A percentile compares a stretch with the other conserved stretches of the same genome.
These are phyloP conservation scores for Pseudorasbora parva DNA, from an alignment of 2,113 vertebrate species.

Conservation along the genomic window DNA sequence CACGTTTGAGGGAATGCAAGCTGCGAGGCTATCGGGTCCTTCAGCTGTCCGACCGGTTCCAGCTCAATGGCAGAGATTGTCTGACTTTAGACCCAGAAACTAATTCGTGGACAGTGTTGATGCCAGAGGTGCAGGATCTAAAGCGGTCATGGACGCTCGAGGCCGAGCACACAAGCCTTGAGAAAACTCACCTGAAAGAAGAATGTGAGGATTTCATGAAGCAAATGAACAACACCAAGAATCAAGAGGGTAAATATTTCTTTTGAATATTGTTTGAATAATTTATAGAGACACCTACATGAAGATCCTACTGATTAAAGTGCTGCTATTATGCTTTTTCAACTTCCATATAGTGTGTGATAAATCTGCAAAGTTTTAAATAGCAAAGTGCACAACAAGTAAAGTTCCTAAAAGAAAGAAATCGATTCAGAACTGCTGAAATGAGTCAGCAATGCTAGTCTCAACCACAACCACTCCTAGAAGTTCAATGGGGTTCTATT, in stretches of 20 bases:
- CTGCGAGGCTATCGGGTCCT: slow-evolving; percentile 3
- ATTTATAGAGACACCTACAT: not conserved
- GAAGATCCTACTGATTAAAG: not conserved
- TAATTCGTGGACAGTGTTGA: slow-evolving; percentile 6
- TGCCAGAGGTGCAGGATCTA: slow-evolving; percentile 4
- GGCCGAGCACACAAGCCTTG: not conserved
- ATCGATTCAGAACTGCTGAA: too few species aligned
- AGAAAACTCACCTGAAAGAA: slow-evolving; percentile 4
- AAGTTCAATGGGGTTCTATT: too few species aligned
- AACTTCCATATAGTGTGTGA: too few species aligned
- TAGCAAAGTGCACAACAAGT: too few species aligned
- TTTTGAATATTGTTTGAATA: not conserved
- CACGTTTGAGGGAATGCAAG: slow-evolving; percentile 34
- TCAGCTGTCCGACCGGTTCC: slow-evolving; percentile 21
- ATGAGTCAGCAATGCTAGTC: too few species aligned
- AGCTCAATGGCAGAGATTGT: slow-evolving; percentile 30
- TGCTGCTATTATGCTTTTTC: too few species aligned
- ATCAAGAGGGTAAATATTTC: slow-evolving; percentile 9
- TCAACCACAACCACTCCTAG: too few species aligned
- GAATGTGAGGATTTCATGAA: not conserved
- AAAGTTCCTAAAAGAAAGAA: too few species aligned
- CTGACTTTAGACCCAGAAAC: slow-evolving; percentile 24
- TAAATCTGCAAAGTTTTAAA: too few species aligned
- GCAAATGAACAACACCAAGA: not conserved
- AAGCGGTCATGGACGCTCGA: not conserved